These are phyloP conservation scores for Trachythela sp. DNA, from an alignment of 64 coral and sea anemone species.

Conservation along the genomic window DNA sequence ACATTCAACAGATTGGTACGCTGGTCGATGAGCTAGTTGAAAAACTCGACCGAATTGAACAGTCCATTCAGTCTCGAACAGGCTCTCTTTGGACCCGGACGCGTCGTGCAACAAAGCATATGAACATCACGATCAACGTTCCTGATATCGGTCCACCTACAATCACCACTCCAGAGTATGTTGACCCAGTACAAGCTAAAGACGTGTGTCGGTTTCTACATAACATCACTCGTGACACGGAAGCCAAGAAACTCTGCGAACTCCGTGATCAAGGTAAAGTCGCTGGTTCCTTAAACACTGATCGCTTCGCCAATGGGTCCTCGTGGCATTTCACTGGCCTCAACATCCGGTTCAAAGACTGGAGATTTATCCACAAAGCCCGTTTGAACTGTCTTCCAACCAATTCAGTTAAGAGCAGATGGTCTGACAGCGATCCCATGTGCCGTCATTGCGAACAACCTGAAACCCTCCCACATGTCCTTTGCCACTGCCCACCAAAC, in stretches of 20 bases:
- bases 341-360: background rate
- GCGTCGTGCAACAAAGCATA: background rate
- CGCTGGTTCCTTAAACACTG: background rate
- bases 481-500: background rate
- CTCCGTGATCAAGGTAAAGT: constrained; percentile 1
- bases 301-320: background rate
- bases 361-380: background rate
- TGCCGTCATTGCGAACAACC: background rate
- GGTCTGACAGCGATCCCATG: background rate
- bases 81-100: background rate
- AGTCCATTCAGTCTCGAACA: background rate
- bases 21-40: no score
- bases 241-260: background rate
- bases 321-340: background rate
- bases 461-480: background rate
- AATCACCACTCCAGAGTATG: background rate
- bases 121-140: background rate
- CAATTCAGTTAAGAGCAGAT: background rate
- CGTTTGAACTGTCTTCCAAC: background rate
- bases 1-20: no score
- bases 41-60: no score
- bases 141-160: background rate
- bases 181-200: background rate
- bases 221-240: background rate
- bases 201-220: background rate